These are phyloP conservation scores for Limulus polyphemus DNA, from an alignment of 2,888 invertebrate genomes.

Conservation along the genomic window DNA sequence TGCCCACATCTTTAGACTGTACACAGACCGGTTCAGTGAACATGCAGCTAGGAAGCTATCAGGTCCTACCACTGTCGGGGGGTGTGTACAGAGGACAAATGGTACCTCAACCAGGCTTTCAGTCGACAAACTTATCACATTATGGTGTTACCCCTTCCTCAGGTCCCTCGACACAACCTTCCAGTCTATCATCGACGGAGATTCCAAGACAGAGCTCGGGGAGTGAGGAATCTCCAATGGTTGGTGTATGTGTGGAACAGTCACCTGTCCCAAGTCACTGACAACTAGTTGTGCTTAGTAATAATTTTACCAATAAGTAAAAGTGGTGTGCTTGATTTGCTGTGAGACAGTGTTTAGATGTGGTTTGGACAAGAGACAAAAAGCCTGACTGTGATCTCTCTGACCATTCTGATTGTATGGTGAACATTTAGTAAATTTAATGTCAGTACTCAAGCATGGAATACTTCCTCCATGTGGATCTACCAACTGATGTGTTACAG, in stretches of 20 bases:
- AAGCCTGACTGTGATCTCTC: too few relatives aligned
- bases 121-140: conserved; percentile 17
- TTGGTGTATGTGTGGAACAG: conserved; percentile 79
- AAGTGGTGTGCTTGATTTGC: too few relatives aligned
- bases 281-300: conserved; percentile 19
- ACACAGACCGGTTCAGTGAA: conserved; percentile 38
- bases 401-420: too few relatives aligned
- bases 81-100: conserved; percentile 18
- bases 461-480: too few relatives aligned
- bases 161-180: conserved; percentile 20
- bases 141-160: conserved; percentile 14
- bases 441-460: too few relatives aligned
- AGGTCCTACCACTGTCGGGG: conserved; percentile 15
- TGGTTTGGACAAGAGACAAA: too few relatives aligned
- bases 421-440: too few relatives aligned
- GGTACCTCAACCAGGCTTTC: conserved; percentile 20
- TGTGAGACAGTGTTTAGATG: too few relatives aligned
- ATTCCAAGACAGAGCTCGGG: conserved; percentile 33
- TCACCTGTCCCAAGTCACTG: conserved; percentile 83
- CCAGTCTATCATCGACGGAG: conserved; percentile 16
- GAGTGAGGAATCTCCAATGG: conserved; percentile 65
- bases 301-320: too few relatives aligned
- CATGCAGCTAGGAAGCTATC: conserved; percentile 33
- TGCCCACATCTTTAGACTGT: conserved; percentile 34
- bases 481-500: too few relatives aligned